Evolutionary conservation across 2,113 vertebrate species (phyloP), one percentile per base, ranked within the genome.

Genomic region (Urocolius indicus): DNA sequence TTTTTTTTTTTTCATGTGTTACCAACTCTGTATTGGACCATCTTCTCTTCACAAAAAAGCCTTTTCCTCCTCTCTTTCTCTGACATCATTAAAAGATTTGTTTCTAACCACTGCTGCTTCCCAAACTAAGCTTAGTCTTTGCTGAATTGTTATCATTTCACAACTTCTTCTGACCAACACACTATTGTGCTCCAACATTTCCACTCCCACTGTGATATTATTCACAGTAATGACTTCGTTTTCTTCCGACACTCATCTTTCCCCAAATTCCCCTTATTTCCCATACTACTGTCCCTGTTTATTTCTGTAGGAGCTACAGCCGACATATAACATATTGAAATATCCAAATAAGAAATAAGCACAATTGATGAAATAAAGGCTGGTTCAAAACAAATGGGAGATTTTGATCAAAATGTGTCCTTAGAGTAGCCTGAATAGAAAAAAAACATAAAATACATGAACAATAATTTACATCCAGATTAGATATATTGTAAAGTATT

Each of bases 181-280:
- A 14, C 7, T 1, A 0, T 43, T 27, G 2, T 21, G 24, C 29
- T 63, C 41, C 30, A 26, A n/a, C 19, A 11, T 29, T 36, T 71
- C 22, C 20, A 10, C 7, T 4, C 27, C 57, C n/a, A 43, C 30
- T 27, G 23, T 9, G 21, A 23, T 69, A 55, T 17, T 75, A 29
- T 46, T 57, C 46, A 54, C 4, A 78, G 13, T 22, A 71, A 78
- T 1, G 1, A 2, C 4, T 32, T 77, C 58, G 11, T 71, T 69
- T 55, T 26, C 6, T 30, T 62, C 36, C 86, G 10, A 22, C 6
- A 23, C 19, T 59, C 43, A 4, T 14, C 22, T 88, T 75, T 73
- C 51, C 30, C 8, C 10, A 71, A 30, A 67, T 75, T 57, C 5
- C 5, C 17, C 7, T 89, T 9, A 18, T 48, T 91, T 80, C 29